Evolutionary conservation across 1,140 invertebrate genomes (phyloP).

Genomic region (Zaprionus nigranus): DNA sequence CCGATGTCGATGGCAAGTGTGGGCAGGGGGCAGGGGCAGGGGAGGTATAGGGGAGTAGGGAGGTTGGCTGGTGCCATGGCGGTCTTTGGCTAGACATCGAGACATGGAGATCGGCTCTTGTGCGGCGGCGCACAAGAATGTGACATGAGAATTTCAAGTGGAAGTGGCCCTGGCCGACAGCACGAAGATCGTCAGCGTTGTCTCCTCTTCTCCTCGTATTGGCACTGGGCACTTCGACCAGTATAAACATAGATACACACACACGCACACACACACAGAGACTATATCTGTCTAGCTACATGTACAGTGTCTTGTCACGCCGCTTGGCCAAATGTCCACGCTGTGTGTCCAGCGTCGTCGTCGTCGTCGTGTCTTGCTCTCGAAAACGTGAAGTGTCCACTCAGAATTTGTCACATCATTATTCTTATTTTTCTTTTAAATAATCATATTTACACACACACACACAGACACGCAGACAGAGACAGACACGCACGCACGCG

Average conservation of each 20-base stretch:
- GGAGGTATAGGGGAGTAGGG: background rate
- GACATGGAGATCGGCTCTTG: conserved; percentile 59
- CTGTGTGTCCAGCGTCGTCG: conserved; percentile 32
- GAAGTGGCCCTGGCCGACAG: conserved; percentile 59
- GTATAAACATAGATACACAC: conserved; percentile 19
- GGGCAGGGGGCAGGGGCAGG: background rate
- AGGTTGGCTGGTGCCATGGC: conserved; percentile 30
- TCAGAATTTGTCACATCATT: conserved; percentile 81
- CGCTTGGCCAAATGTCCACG: conserved; percentile 49
- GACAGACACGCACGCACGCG: background rate
- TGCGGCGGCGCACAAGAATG: conserved; percentile 62
- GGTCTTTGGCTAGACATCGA: conserved; percentile 56
- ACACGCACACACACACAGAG: background rate
- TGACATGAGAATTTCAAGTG: conserved; percentile 75
- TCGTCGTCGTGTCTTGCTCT: conserved; percentile 35
- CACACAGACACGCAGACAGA: conserved; percentile 25
- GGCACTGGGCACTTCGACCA: conserved; percentile 23
- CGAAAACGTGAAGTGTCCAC: conserved; percentile 68
- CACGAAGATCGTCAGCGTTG: conserved; percentile 56
- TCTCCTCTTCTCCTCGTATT: conserved; percentile 42
- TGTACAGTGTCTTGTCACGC: conserved; percentile 71
- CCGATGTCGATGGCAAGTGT: conserved; percentile 42
- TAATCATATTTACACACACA: conserved; percentile 71
- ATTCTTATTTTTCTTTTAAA: conserved; percentile 81
- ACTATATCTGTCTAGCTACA: conserved; percentile 5